Evolutionary conservation across 2,888 invertebrate genomes (phyloP).

Genomic region (Lasioglossum figueresi): DNA sequence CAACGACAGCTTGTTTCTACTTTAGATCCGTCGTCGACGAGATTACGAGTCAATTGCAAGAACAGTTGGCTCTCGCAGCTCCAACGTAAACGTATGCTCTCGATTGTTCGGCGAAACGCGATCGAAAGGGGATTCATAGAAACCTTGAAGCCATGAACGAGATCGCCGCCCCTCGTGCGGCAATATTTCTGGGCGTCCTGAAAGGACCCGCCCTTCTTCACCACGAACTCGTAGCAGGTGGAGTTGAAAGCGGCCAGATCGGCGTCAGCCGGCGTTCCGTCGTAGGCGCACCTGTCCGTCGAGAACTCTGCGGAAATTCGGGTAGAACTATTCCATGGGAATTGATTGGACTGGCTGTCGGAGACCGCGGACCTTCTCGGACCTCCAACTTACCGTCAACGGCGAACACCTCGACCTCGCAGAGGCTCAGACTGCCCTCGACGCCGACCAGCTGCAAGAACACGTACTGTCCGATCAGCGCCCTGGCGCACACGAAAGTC

Average conservation of each 20-base stretch:
- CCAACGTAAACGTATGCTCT: background rate
- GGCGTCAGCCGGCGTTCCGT: constrained; percentile 90
- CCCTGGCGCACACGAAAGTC: constrained; percentile 94
- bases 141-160: constrained; percentile 89
- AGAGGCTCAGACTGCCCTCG: constrained; percentile 94
- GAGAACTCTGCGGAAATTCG: constrained; percentile 89
- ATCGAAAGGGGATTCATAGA: background rate
- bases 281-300: constrained; percentile 91
- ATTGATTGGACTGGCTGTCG: background rate
- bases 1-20: background rate
- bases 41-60: background rate
- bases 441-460: constrained; percentile 95
- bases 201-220: constrained; percentile 92
- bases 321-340: constrained; percentile 15
- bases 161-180: constrained; percentile 89
- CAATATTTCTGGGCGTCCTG: constrained; percentile 92
- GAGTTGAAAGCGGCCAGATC: constrained; percentile 93
- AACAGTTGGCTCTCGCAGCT: background rate
- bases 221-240: constrained; percentile 95
- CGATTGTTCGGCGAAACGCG: background rate
- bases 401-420: constrained; percentile 96
- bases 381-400: constrained; percentile 88
- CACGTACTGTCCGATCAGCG: constrained; percentile 93
- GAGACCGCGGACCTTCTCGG: background rate
- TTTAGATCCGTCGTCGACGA: background rate